Evolutionary conservation across 2,888 invertebrate species (phyloP).

Genomic region (Drosophila putrida): DNA sequence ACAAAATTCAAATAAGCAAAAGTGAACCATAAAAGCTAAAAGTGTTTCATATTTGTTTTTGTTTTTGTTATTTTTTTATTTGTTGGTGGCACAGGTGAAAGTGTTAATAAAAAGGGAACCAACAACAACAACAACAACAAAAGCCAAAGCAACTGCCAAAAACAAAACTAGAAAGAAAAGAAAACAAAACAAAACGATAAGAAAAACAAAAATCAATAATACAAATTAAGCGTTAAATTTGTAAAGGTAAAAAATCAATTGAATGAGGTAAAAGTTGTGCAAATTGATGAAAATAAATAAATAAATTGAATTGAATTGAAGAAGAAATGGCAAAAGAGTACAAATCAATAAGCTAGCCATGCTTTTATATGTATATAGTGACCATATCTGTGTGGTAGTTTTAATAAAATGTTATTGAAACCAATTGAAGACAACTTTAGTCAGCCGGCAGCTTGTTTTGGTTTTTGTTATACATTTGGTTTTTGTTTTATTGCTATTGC

Average conservation of each 20-base stretch:
- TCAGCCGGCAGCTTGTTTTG: conserved; percentile 25
- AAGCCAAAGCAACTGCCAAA: conserved; percentile 21
- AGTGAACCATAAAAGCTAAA: conserved; percentile 55
- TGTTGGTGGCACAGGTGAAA: conserved; percentile 63
- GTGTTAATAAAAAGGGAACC: conserved; percentile 58
- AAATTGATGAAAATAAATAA: conserved; percentile 31
- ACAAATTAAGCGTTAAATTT: conserved; percentile 43
- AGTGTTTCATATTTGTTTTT: conserved; percentile 51
- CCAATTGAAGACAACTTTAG: conserved; percentile 24
- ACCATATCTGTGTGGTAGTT: conserved; percentile 23
- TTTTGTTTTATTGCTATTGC: conserved; percentile 10
- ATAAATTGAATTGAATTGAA: not conserved
- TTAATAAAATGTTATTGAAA: conserved; percentile 38
- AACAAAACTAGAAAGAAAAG: conserved; percentile 26
- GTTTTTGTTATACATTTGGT: conserved; percentile 7
- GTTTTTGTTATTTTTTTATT: conserved; percentile 17
- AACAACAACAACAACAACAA: conserved; percentile 31
- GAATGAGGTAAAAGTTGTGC: conserved; percentile 56
- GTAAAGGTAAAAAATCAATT: conserved; percentile 61
- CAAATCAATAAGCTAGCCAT: conserved; percentile 5
- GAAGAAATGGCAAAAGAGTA: not conserved
- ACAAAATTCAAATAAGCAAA: conserved; percentile 58
- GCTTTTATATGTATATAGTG: conserved; percentile 11
- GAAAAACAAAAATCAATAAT: conserved; percentile 42
- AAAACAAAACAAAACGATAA: not conserved